phyloP scores from a whole-genome alignment of 1,140 invertebrate genomes.

The Eubasilissa regina region DNA sequence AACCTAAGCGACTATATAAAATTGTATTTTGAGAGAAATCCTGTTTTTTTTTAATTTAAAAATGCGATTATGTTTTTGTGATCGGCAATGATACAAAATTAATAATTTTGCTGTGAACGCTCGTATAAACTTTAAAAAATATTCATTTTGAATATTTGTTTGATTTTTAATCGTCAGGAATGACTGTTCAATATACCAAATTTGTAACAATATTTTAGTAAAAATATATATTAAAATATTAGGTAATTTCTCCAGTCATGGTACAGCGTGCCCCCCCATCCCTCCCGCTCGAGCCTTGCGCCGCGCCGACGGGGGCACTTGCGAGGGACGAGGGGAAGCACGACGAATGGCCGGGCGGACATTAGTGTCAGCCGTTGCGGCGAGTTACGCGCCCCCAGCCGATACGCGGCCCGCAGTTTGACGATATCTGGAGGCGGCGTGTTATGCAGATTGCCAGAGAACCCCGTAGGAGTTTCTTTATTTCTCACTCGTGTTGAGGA shows the following conservation, averaged over 20 bases:
- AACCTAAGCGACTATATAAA: too few relatives aligned
- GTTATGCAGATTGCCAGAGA: conserved; percentile 52
- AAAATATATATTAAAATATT: too few relatives aligned
- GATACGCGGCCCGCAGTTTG: conserved; percentile 57
- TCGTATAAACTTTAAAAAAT: too few relatives aligned
- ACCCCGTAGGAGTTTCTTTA: conserved; percentile 30
- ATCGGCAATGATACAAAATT: too few relatives aligned
- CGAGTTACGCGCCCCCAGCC: conserved; percentile 58
- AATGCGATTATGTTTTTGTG: too few relatives aligned
- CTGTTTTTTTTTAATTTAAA: too few relatives aligned
- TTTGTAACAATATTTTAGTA: too few relatives aligned
- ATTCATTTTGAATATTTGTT: too few relatives aligned
- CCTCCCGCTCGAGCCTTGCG: background rate
- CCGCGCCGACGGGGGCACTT: background rate
- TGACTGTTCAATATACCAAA: too few relatives aligned
- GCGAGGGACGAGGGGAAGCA: conserved; percentile 9
- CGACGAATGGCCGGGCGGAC: conserved; percentile 56
- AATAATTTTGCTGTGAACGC: too few relatives aligned
- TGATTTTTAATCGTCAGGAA: too few relatives aligned
- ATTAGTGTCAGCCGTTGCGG: conserved; percentile 59
- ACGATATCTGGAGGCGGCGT: conserved; percentile 55
- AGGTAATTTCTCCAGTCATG: background rate
- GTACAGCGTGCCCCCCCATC: background rate
- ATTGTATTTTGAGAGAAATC: too few relatives aligned
- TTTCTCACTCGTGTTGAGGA: conserved; percentile 4